Evolutionary conservation across 2,888 invertebrate genomes (phyloP).

Genomic region (Heliconius aoede): DNA sequence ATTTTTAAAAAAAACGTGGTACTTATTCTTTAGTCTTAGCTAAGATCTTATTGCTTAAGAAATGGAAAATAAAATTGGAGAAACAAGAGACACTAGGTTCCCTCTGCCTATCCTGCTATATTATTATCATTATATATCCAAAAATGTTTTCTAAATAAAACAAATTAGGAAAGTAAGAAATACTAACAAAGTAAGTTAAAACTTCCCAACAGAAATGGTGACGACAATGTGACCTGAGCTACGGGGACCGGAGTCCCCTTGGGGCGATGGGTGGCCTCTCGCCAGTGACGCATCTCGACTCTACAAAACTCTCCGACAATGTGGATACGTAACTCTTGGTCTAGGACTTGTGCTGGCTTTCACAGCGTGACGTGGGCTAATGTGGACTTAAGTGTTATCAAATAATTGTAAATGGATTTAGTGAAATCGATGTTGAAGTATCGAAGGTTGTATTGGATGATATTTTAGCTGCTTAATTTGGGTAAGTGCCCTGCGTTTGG

Average conservation of each 20-base stretch:
- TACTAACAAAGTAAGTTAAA: neutral
- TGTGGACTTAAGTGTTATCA: constrained; percentile 10
- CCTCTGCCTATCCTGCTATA: no score
- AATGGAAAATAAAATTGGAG: no score
- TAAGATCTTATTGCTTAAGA: no score
- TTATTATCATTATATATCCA: no score
- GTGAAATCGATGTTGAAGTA: neutral
- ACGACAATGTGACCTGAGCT: constrained; percentile 78
- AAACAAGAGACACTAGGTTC: no score
- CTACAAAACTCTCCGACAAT: constrained; percentile 28
- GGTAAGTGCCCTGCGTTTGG: neutral
- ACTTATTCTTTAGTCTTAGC: no score
- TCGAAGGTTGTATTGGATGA: neutral
- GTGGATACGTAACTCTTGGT: constrained; percentile 42
- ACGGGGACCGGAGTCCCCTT: constrained; percentile 62
- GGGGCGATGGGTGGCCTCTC: constrained; percentile 74
- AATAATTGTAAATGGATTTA: constrained; percentile 7
- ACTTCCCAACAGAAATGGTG: constrained; percentile 67
- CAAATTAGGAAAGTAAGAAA: neutral
- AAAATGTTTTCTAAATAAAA: no score
- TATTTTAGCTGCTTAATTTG: constrained; percentile 6
- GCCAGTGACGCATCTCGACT: constrained; percentile 45
- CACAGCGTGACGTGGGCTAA: constrained; percentile 17
- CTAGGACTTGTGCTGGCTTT: neutral
- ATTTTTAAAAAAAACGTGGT: no score